Evolutionary conservation across 2,888 invertebrate species (phyloP).

Genomic region (Acronicta alni): DNA sequence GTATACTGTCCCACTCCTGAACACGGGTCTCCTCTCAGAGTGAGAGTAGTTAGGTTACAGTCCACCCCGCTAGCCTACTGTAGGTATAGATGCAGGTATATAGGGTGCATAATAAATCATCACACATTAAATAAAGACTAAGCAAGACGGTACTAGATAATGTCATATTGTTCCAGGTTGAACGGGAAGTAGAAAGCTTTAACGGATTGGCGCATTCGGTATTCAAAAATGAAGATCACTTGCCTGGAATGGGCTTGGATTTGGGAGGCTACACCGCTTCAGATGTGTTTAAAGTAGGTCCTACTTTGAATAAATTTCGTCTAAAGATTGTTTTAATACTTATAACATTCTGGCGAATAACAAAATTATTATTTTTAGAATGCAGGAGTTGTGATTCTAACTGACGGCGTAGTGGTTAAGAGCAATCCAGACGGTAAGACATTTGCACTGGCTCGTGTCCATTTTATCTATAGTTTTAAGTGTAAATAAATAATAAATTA

Average conservation of each 20-base stretch:
- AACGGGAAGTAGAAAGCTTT: slow-evolving; percentile 86
- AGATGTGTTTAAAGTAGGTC: slow-evolving; percentile 79
- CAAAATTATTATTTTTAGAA: slow-evolving; percentile 88
- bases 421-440: slow-evolving; percentile 90
- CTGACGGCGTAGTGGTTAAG: slow-evolving; percentile 92
- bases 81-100: no score
- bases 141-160: neutral
- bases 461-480: no score
- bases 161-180: slow-evolving; percentile 66
- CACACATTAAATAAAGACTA: no score
- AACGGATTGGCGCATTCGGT: slow-evolving; percentile 78
- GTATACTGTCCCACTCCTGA: no score
- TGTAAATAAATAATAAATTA: no score
- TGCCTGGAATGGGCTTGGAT: slow-evolving; percentile 79
- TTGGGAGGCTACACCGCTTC: slow-evolving; percentile 76
- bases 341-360: neutral
- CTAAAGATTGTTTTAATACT: neutral
- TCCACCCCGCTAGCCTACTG: no score
- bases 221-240: slow-evolving; percentile 81
- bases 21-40: no score
- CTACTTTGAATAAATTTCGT: slow-evolving; percentile 9
- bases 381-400: slow-evolving; percentile 93
- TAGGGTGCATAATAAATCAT: no score
- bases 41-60: no score
- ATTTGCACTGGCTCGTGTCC: no score